These are phyloP conservation scores for Takifugu ocellatus DNA, from an alignment of 2,797 vertebrate species.

Conservation along the genomic window DNA sequence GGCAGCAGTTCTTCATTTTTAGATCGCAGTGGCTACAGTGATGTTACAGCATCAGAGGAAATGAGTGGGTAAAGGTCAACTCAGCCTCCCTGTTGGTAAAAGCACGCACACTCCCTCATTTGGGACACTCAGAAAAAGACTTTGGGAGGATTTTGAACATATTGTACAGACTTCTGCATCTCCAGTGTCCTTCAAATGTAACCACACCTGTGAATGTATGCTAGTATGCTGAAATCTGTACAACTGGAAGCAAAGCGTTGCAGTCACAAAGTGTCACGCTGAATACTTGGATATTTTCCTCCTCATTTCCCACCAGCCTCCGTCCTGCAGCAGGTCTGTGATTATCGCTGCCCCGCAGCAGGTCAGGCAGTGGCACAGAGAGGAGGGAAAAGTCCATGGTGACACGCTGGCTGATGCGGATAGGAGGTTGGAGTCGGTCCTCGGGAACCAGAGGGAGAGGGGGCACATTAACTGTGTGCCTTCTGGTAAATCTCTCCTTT, in stretches of 20 bases:
- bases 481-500: constrained; percentile 83
- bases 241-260: constrained; percentile 32
- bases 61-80: constrained; percentile 9
- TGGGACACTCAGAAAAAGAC: constrained; percentile 51
- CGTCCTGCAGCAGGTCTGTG: constrained; percentile 16
- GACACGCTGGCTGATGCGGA: constrained; percentile 78
- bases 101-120: constrained; percentile 47
- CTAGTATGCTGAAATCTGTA: constrained; percentile 22
- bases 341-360: constrained; percentile 60
- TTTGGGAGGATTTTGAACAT: constrained; percentile 16
- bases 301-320: constrained; percentile 17
- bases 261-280: constrained; percentile 16
- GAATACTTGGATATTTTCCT: constrained; percentile 66
- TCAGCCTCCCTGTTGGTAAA: not conserved
- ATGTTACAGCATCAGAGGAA: constrained; percentile 3
- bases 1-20: constrained; percentile 17
- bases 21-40: constrained; percentile 18
- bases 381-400: constrained; percentile 94
- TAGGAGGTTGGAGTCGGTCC: constrained; percentile 57
- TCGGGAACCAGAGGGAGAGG: constrained; percentile 69
- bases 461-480: constrained; percentile 85
- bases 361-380: constrained; percentile 60
- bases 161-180: constrained; percentile 38
- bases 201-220: not conserved
- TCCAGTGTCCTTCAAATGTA: not conserved